Evolutionary conservation across 2,888 invertebrate genomes (phyloP), one percentile per base, ranked within the genome.

Genomic region (Acleris holmiana): DNA sequence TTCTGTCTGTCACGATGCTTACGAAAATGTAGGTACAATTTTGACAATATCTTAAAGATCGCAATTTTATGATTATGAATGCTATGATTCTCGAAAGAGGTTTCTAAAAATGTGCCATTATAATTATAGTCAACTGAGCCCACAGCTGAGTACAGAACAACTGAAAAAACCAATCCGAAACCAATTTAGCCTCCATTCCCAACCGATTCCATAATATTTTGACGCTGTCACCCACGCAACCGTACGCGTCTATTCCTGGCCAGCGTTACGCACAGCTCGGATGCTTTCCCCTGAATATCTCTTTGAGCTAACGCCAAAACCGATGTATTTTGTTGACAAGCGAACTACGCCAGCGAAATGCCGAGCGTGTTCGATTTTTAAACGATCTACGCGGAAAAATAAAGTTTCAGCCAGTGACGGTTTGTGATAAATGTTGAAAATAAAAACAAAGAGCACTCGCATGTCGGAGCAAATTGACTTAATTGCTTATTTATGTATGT

Each of bases 201-300:
- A 79, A 85, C 23, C 6, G 8, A 29, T 80, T 80, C 76, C 80
- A 83, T 79, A 85, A 86, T 85, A 85, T 86, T 85, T 82, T 82
- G 82, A 83, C 81, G 79, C 74, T 73, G 70, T 76, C 83, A 76
- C 89, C 89, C 83, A 87, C 89, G 85, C 83, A 79, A 81, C 74
- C 71, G 73, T 73, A 67, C 63, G 57, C 76, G 76, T 80, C 79
- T 88, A 88, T 87, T 88, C 86, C 78, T 72, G 78, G 35, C 35
- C 4, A 35, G 75, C 73, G 68, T 68, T 63, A 60, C 69, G 68
- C 56, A 69, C 66, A 67, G 65, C 66, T 60, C 62, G 61, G 63
- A 49, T 60, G 62, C 60, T 58, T 69, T 68, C 63, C 63, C 48
- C 35, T 50, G 41, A 67, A 66, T 65, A 61, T 61, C 57, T 58